Percentiles rank a stretch among this genome's conserved stretches.
phyloP scores from a whole-genome alignment of 1,140 invertebrate species.

The Hermatobates lingyangjiaoensis region DNA sequence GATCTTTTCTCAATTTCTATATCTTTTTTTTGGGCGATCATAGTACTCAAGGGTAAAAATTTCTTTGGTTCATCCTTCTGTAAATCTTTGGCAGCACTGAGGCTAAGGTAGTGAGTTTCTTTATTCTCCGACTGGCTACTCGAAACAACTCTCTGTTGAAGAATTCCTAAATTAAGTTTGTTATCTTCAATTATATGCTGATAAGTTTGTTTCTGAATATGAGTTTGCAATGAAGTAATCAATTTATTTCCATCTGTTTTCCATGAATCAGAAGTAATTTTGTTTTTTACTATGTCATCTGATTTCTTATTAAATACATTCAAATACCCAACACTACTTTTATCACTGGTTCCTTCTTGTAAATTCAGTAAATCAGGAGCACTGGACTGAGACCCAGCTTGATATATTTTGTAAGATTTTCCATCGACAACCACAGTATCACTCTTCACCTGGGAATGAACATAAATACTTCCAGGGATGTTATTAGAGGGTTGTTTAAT shows the following conservation, averaged over 20 bases:
- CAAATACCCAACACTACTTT: background rate
- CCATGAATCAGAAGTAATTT: background rate
- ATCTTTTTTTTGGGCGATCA: conserved; percentile 14
- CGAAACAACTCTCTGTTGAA: conserved; percentile 14
- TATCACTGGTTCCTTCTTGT: background rate
- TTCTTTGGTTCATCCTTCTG: conserved; percentile 14
- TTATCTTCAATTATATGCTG: background rate
- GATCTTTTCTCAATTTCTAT: conserved; percentile 7
- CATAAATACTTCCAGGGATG: conserved; percentile 7
- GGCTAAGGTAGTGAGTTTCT: conserved; percentile 11
- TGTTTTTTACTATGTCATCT: background rate
- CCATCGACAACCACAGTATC: conserved; percentile 6
- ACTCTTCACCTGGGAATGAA: conserved; percentile 5
- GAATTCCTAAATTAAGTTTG: conserved; percentile 3
- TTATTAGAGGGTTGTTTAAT: conserved; percentile 4
- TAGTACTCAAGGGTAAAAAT: conserved; percentile 16
- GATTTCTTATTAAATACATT: background rate
- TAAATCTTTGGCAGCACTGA: conserved; percentile 1
- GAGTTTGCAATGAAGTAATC: background rate
- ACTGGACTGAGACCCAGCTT: conserved; percentile 4
- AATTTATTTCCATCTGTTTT: background rate
- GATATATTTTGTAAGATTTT: conserved; percentile 9
- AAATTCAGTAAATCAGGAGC: conserved; percentile 5
- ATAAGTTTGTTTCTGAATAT: background rate
- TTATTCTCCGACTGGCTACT: conserved; percentile 10